These are phyloP conservation scores for Heterodera carotae DNA, from an alignment of 1,140 invertebrate genomes.

Conservation along the genomic window DNA sequence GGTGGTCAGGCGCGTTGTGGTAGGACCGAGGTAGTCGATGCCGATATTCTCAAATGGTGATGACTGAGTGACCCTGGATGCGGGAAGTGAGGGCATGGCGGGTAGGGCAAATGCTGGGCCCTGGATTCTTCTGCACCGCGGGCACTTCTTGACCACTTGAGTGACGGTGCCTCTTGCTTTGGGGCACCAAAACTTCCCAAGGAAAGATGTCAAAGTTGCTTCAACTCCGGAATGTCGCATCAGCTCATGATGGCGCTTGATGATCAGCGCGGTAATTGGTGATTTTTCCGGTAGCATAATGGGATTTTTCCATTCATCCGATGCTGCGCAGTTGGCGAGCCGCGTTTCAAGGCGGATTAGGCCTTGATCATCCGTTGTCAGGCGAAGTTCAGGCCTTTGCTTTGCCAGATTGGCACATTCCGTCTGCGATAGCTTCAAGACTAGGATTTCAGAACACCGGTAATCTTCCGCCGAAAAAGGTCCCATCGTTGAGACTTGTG, in stretches of 20 bases:
- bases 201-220: conserved; percentile 18
- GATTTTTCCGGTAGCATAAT: conserved; percentile 13
- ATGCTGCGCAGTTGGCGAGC: conserved; percentile 3
- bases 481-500: background rate
- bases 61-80: background rate
- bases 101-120: conserved; percentile 22
- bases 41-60: conserved; percentile 25
- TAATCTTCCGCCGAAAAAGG: background rate
- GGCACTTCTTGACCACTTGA: conserved; percentile 13
- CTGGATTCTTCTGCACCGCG: conserved; percentile 9
- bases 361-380: conserved; percentile 3
- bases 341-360: conserved; percentile 17
- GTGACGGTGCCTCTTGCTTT: conserved; percentile 9
- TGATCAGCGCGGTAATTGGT: conserved; percentile 6
- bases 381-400: background rate
- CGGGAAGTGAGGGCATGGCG: conserved; percentile 15
- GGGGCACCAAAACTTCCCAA: conserved; percentile 25
- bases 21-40: conserved; percentile 28
- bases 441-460: background rate
- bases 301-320: conserved; percentile 10
- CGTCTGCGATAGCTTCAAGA: background rate
- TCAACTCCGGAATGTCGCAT: conserved; percentile 20
- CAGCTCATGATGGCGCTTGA: conserved; percentile 13
- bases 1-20: background rate
- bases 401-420: background rate